phyloP scores from a whole-genome alignment of 1,140 invertebrate genomes.

The Propsilocerus akamusi region DNA sequence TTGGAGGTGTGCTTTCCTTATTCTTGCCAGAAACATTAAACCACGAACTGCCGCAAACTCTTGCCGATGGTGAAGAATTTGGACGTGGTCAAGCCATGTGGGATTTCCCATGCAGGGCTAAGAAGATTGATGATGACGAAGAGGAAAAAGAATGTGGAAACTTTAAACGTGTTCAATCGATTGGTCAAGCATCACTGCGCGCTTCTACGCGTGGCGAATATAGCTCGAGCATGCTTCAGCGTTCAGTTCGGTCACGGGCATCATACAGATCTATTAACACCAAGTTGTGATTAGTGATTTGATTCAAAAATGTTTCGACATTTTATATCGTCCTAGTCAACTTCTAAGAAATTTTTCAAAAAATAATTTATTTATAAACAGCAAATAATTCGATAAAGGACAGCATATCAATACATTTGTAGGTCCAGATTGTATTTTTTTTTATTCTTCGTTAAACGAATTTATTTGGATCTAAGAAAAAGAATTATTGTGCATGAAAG shows the following conservation, averaged over 20 bases:
- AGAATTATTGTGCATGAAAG: too few species aligned
- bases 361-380: too few species aligned
- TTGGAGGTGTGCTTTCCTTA: slow-evolving; percentile 49
- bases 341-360: too few species aligned
- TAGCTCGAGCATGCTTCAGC: slow-evolving; percentile 41
- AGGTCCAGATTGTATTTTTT: too few species aligned
- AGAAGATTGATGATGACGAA: slow-evolving; percentile 25
- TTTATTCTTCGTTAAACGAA: too few species aligned
- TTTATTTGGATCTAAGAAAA: too few species aligned
- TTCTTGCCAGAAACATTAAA: slow-evolving; percentile 68
- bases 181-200: slow-evolving; percentile 27
- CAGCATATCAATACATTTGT: too few species aligned
- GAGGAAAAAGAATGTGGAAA: slow-evolving; percentile 16
- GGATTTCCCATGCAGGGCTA: slow-evolving; percentile 54
- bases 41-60: slow-evolving; percentile 60
- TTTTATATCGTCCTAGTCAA: too few species aligned
- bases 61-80: slow-evolving; percentile 70
- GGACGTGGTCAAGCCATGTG: slow-evolving; percentile 57
- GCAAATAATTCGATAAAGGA: too few species aligned
- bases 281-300: too few species aligned
- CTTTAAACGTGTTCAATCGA: slow-evolving; percentile 21
- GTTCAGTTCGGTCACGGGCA: slow-evolving; percentile 21
- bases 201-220: slow-evolving; percentile 43
- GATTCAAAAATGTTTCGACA: too few species aligned
- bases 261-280: slow-evolving; percentile 1